phyloP scores from a whole-genome alignment of 2,113 vertebrate genomes.

The Plestiodon gilberti region DNA sequence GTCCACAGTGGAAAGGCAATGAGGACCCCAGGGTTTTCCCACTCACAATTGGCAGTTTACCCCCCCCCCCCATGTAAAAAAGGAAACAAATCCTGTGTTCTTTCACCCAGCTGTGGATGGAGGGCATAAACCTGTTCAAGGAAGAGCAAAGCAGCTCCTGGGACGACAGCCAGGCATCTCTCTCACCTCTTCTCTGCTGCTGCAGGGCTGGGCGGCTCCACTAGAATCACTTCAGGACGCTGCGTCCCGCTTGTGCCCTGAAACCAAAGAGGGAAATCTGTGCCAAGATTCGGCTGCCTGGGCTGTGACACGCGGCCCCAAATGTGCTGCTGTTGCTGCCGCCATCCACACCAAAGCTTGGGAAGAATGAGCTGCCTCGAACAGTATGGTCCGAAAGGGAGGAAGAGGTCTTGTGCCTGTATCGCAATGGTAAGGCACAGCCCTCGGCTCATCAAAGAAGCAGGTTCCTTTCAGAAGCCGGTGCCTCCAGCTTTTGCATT shows the following conservation, averaged over 20 bases:
- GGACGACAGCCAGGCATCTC: not conserved
- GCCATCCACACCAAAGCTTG: not conserved
- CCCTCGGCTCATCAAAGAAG: too few relatives aligned
- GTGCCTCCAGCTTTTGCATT: too few relatives aligned
- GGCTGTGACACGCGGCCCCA: not conserved
- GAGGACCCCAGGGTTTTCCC: too few relatives aligned
- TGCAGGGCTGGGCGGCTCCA: conserved; percentile 77
- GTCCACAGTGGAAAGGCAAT: too few relatives aligned
- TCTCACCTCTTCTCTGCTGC: conserved; percentile 70
- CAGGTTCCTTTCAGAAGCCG: not conserved
- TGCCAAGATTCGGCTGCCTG: not conserved
- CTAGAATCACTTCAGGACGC: conserved; percentile 66
- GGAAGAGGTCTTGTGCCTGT: too few relatives aligned
- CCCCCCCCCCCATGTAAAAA: too few relatives aligned
- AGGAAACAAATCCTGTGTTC: not conserved
- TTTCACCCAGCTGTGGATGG: not conserved
- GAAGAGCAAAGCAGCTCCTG: not conserved
- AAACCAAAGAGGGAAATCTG: conserved; percentile 32
- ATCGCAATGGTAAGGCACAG: too few relatives aligned
- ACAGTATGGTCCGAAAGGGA: not conserved
- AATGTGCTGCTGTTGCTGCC: not conserved
- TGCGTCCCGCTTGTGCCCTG: conserved; percentile 73
- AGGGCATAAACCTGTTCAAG: not conserved
- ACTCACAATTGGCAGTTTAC: too few relatives aligned
- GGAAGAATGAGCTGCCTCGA: not conserved